phyloP scores from a whole-genome alignment of 1,140 invertebrate genomes.

The Harpegnathos saltator region DNA sequence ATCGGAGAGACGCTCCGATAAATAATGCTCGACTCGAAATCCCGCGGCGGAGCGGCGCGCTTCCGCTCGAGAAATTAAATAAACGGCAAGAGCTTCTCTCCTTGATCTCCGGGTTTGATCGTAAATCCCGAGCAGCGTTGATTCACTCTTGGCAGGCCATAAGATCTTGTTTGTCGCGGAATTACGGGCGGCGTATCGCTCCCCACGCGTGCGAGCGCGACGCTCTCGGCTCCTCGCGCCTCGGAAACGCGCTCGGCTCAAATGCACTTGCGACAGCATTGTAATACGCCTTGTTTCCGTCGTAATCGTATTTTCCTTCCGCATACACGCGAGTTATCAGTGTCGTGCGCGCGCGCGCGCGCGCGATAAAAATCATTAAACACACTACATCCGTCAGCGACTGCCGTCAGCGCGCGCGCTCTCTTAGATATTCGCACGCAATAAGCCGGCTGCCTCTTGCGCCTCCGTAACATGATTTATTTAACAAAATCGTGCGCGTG shows the following conservation, averaged over 20 bases:
- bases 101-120: no score
- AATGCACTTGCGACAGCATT: no score
- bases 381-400: slow-evolving; percentile 25
- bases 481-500: background rate
- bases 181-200: no score
- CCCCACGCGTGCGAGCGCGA: no score
- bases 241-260: no score
- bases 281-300: background rate
- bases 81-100: background rate
- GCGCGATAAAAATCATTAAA: slow-evolving; percentile 43
- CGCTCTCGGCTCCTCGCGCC: no score
- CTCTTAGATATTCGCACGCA: slow-evolving; percentile 16
- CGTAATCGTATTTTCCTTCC: slow-evolving; percentile 3
- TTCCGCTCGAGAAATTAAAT: background rate
- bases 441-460: background rate
- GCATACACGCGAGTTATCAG: slow-evolving; percentile 10
- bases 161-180: no score
- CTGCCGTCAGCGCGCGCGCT: background rate
- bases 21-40: background rate
- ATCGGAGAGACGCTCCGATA: background rate
- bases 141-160: no score
- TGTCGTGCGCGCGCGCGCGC: background rate
- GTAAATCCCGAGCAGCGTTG: no score
- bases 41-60: background rate
- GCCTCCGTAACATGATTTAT: slow-evolving; percentile 28